Evolutionary conservation across 2,113 vertebrate species (phyloP), one percentile per base, ranked within the genome.

Genomic region (Lamprotornis superbus): DNA sequence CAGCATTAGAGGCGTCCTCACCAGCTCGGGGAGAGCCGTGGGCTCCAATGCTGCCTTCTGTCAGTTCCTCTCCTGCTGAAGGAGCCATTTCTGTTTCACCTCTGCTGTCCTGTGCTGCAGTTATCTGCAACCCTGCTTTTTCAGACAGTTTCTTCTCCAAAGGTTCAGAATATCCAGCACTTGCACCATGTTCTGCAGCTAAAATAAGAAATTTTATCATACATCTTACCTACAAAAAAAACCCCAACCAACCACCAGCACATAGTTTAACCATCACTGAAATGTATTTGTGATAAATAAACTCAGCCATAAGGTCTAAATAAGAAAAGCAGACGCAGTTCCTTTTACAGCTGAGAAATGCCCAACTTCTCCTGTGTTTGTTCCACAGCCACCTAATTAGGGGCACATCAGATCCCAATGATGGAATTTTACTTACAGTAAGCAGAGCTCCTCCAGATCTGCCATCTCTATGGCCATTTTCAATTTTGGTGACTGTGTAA

Each of bases 351-450:
- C 49, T 86, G 11, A 73, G 22, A 89, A 83, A 77, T 10, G 17
- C 55, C 44, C 15, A 82, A 22, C 12, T 63, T 68, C 3, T 70
- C 46, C 55, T 46, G 6, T 14, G 20, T 55, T 42, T 75, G 35
- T 49, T 89, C 68, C 52, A 59, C 65, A 82, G 50, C 7, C 52
- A 74, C 31, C 21, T 56, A 46, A 37, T 53, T 8, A 31, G n/a
- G 28, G n/a, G 20, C 22, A n/a, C 0, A 0, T 16, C 27, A 42
- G 55, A 50, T 13, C 30, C 44, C 19, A 1, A 1, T 4, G 15
- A 81, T 64, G 35, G 49, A 40, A 77, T 61, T 65, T 20, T 28
- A 53, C 56, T 65, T 35, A 44, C 64, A 46, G 24, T 6, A 74
- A 73, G 46, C 28, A 67, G 60, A 87, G 27, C 35, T 87, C 71